These are phyloP conservation scores for Psix sp. DNA, from an alignment of 1,140 invertebrate genomes.

Conservation along the genomic window DNA sequence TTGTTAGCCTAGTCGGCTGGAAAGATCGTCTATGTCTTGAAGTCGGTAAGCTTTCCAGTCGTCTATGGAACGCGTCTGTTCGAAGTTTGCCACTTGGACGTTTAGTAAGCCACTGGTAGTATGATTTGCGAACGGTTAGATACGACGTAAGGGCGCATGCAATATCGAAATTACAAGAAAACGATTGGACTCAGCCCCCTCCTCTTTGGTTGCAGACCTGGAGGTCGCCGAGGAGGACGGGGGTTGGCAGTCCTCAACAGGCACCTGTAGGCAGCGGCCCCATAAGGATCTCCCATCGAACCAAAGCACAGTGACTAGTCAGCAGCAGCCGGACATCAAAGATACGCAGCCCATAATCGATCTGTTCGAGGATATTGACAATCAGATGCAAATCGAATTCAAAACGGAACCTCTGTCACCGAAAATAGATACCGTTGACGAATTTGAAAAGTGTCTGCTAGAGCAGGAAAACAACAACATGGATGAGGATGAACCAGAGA, in stretches of 20 bases:
- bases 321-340: conserved; percentile 38
- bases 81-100: not conserved
- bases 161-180: conserved; percentile 46
- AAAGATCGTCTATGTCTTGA: no score
- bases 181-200: conserved; percentile 76
- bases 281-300: conserved; percentile 57
- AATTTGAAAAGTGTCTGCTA: conserved; percentile 65
- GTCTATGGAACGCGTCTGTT: no score
- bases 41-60: no score
- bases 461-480: conserved; percentile 38
- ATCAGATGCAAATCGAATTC: conserved; percentile 69
- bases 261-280: conserved; percentile 61
- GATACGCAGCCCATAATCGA: conserved; percentile 69
- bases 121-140: conserved; percentile 39
- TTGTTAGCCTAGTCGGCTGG: no score
- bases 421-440: conserved; percentile 60
- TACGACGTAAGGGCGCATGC: conserved; percentile 39
- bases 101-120: conserved; percentile 10
- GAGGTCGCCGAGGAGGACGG: conserved; percentile 77
- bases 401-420: conserved; percentile 73
- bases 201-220: conserved; percentile 78
- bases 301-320: conserved; percentile 64
- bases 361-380: conserved; percentile 72
- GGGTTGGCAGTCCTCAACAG: conserved; percentile 73
- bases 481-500: conserved; percentile 17